Conservation (phyloP, 2,113 vertebrate genomes). For the Oryzias celebensis region DNA sequence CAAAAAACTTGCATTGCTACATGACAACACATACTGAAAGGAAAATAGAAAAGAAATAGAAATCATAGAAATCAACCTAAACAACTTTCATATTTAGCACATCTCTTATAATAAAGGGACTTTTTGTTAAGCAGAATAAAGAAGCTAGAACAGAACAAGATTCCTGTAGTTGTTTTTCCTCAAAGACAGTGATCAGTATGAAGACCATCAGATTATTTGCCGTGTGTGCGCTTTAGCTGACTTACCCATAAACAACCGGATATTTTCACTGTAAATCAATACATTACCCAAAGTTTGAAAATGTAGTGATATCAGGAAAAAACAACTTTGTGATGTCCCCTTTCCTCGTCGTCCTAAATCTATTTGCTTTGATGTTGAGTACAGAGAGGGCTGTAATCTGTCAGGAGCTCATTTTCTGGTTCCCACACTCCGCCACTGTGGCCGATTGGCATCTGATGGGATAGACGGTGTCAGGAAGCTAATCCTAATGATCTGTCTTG, state of each 20-base stretch:
- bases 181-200: no score
- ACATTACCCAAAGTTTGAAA: constrained; percentile 14
- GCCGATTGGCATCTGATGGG: constrained; percentile 63
- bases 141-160: no score
- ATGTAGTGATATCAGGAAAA: constrained; percentile 11
- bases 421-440: constrained; percentile 65
- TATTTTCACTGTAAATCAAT: constrained; percentile 14
- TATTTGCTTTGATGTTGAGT: constrained; percentile 50
- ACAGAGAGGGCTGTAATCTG: constrained; percentile 55
- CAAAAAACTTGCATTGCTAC: no score
- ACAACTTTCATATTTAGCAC: no score
- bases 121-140: no score
- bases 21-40: no score
- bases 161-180: no score
- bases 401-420: constrained; percentile 68
- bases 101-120: no score
- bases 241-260: constrained; percentile 1
- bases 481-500: constrained; percentile 72
- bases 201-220: no score
- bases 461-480: constrained; percentile 53
- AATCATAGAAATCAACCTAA: no score
- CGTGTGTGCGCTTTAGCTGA: no score
- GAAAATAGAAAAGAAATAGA: no score
- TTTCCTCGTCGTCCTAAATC: constrained; percentile 7
- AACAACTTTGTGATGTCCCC: constrained; percentile 18